Evolutionary conservation across 64 coral and sea anemone genomes (phyloP).

Genomic region (Catalaphyllia jardinei): DNA sequence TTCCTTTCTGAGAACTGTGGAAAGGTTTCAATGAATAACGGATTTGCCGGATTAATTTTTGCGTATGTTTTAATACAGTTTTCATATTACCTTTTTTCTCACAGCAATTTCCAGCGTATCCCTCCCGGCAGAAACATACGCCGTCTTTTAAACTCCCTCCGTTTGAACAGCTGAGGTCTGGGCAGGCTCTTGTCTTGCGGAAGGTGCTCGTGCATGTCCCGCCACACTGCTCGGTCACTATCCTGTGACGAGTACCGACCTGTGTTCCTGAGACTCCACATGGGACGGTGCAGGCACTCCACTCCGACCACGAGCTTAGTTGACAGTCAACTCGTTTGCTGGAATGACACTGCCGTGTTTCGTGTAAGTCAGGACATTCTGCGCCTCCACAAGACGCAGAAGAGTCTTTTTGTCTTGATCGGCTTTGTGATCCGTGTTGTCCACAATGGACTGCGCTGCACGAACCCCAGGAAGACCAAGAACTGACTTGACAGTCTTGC

Average conservation of each 20-base stretch:
- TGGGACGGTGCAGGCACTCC: conserved; percentile 1
- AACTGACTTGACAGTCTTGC: not conserved
- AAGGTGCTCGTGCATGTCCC: not conserved
- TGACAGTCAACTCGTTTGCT: not conserved
- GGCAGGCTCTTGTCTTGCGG: not conserved
- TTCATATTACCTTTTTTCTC: not conserved
- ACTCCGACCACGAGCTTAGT: not conserved
- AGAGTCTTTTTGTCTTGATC: not conserved
- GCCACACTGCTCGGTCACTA: not conserved
- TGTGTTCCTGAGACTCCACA: conserved; percentile 5
- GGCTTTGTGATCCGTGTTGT: not conserved
- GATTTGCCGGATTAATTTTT: no score
- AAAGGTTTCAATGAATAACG: no score
- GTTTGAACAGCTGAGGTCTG: not conserved
- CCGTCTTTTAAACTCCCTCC: not conserved
- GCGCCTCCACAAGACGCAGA: not conserved
- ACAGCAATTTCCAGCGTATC: conserved; percentile 1
- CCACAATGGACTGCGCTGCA: not conserved
- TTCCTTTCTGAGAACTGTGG: no score
- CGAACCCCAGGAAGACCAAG: not conserved
- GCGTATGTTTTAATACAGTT: not conserved
- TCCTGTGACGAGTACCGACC: not conserved
- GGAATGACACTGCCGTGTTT: not conserved
- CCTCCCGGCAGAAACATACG: not conserved
- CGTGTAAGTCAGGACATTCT: not conserved